A percentile compares a stretch with the other conserved stretches of the same genome.
These are phyloP conservation scores for Phodopus roborovskii DNA, from an alignment of 2,113 vertebrate genomes.

Conservation along the genomic window DNA sequence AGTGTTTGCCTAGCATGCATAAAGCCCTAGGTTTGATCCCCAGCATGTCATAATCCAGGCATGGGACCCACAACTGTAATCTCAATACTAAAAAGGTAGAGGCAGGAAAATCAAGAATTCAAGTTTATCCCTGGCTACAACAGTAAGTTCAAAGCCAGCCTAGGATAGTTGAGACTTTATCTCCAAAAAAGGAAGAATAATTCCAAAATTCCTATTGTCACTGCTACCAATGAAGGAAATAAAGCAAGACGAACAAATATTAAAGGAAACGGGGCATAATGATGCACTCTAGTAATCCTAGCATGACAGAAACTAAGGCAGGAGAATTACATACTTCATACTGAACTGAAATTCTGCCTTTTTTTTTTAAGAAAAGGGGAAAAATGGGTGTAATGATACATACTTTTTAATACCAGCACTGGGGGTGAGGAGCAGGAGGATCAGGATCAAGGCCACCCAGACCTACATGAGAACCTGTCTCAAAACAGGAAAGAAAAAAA, in stretches of 20 bases:
- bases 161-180: neutral
- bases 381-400: neutral
- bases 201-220: conserved; percentile 37
- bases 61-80: neutral
- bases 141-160: neutral
- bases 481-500: neutral
- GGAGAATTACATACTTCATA: neutral
- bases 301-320: neutral
- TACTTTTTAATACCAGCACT: neutral
- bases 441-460: neutral
- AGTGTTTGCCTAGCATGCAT: neutral
- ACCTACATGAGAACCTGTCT: neutral
- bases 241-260: conserved; percentile 23
- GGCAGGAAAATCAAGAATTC: neutral
- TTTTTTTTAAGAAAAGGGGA: neutral
- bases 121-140: neutral
- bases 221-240: conserved; percentile 32
- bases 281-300: neutral
- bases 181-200: conserved; percentile 25
- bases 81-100: neutral
- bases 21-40: neutral
- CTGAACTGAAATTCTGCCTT: neutral
- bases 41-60: neutral
- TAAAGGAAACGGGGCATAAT: neutral
- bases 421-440: neutral